Evolutionary conservation across 2,888 invertebrate species (phyloP), one percentile per base, ranked within the genome.

Genomic region (Caenorhabditis sp.): DNA sequence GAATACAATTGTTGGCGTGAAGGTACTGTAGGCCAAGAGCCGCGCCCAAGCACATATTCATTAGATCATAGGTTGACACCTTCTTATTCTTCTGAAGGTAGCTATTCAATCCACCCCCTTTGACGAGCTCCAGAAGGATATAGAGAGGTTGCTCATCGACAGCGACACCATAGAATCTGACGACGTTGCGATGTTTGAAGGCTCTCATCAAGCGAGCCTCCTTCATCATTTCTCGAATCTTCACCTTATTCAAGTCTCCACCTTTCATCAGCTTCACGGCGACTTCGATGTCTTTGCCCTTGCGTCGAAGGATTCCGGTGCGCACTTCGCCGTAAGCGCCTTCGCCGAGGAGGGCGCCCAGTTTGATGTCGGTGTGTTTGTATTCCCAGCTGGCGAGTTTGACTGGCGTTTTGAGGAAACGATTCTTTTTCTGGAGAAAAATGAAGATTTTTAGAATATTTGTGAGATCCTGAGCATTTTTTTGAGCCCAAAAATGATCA

Each of bases 211-310:
- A 60, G 12, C 78, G 62, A 1, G 78, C 78, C 57, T 78, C 78
- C 23, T 70, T 70, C 78, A 78, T 78, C 75, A 78, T 70, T 36
- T 77, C 78, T 20, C 68, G 67, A 38, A 78, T 75, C 53, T 78
- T 77, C 31, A 52, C 59, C 31, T 77, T 77, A 20, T 52, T 63
- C 59, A 68, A 26, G 23, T 63, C 67, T 14, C 59, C 52, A 23
- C 50, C 71, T 27, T 72, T 72, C 21, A 67, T 72, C 59, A 77
- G 38, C 27, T 77, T 77, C 36, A 77, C 67, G 7, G 77, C 77
- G 17, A 75, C 77, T 5, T 77, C 74, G 2, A 67, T 59, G 1
- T 20, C 21, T 21, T 31, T 63, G 17, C 68, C 70, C 25, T 67
- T 71, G n/a, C 63, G 59, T 12, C 53, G 67, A 53, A 67, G 38